phyloP scores from a whole-genome alignment of 2,113 vertebrate genomes.

The Hippocampus guttulatus region DNA sequence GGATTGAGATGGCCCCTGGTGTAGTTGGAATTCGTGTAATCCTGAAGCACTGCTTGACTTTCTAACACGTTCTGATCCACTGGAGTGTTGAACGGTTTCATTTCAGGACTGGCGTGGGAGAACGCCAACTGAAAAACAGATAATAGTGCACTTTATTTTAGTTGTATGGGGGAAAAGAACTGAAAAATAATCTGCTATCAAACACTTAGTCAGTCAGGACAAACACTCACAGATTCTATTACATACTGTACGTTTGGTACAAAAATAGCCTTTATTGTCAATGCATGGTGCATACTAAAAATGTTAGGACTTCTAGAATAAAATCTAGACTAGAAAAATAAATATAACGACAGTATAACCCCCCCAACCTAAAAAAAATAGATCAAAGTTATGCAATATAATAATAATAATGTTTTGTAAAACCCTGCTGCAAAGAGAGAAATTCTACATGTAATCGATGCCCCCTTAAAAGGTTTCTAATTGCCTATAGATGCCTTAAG shows the following conservation, averaged over 20 bases:
- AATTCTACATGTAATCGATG: neutral
- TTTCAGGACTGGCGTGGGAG: conserved; percentile 44
- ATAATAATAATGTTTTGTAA: too few species aligned
- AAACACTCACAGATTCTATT: too few species aligned
- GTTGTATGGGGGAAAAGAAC: neutral
- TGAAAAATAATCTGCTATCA: too few species aligned
- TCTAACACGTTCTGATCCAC: conserved; percentile 60
- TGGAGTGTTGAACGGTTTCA: conserved; percentile 23
- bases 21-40: conserved; percentile 55
- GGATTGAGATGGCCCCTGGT: conserved; percentile 75
- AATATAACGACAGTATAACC: too few species aligned
- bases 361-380: too few species aligned
- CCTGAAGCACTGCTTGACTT: conserved; percentile 53
- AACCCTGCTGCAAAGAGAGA: neutral
- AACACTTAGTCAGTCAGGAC: neutral
- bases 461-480: neutral
- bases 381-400: too few species aligned
- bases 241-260: too few species aligned
- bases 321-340: too few species aligned
- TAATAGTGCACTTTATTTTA: neutral
- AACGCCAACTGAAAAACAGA: conserved; percentile 41
- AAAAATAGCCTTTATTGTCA: too few species aligned
- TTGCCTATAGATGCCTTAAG: too few species aligned
- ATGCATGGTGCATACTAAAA: too few species aligned
- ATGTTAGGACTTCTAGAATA: too few species aligned